Evolutionary conservation across 2,888 invertebrate genomes (phyloP).

Genomic region (Scrobipalpa costella): DNA sequence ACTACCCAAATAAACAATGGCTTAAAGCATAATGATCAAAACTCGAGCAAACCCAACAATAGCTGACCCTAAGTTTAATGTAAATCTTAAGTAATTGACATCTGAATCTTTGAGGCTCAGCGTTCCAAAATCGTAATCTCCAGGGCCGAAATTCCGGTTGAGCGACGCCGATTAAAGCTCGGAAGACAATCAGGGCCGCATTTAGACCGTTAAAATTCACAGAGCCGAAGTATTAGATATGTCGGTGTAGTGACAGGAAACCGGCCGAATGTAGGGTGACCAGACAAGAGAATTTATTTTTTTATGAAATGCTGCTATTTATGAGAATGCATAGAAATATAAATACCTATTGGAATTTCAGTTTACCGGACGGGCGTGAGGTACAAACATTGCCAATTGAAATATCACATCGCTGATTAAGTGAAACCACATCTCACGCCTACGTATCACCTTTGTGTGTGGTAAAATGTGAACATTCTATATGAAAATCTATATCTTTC

Average conservation of each 20-base stretch:
- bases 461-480: no score
- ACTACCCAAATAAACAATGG: no score
- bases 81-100: slow-evolving; percentile 23
- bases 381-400: no score
- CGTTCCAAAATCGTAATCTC: slow-evolving; percentile 23
- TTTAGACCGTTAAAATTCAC: slow-evolving; percentile 54
- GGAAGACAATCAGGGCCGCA: slow-evolving; percentile 45
- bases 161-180: slow-evolving; percentile 40
- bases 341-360: no score
- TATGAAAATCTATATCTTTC: no score
- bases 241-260: slow-evolving; percentile 64
- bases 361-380: no score
- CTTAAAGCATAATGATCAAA: background rate
- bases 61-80: slow-evolving; percentile 9
- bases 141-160: slow-evolving; percentile 32
- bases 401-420: no score
- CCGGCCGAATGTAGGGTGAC: slow-evolving; percentile 44
- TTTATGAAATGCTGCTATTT: no score
- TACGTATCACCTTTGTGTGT: no score
- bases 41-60: background rate
- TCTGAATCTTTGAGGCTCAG: slow-evolving; percentile 17
- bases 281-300: background rate
- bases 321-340: background rate
- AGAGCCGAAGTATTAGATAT: slow-evolving; percentile 53
- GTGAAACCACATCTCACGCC: no score